Evolutionary conservation across 2,113 vertebrate species (phyloP), one percentile per base, ranked within the genome.

Genomic region (Tautogolabrus adspersus): DNA sequence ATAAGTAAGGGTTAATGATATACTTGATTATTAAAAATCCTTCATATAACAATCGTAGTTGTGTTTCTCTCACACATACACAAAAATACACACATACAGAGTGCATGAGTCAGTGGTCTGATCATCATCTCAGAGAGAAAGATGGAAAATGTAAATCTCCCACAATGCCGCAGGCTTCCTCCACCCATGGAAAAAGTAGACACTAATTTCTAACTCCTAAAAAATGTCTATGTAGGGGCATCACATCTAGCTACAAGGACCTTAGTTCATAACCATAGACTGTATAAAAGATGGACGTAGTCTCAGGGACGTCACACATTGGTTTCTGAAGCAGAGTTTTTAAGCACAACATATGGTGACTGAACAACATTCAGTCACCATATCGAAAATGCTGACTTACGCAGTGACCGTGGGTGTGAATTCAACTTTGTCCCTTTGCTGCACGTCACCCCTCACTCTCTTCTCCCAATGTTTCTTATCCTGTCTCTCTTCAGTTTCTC

Each of bases 81-180:
- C 23, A 47, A 40, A 56, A 3, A 40, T 40, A 46, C 63, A 81
- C 21, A 51, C 55, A 77, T 11, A 54, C 55, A 66, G 42, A 71
- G 22, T 13, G 37, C 57, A 79, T 66, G 78, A 77, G 76, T 83
- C 78, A 79, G 70, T 66, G 57, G 61, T 71, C 40, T 23, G 2
- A 66, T 19, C 61, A 34, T 57, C 19, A 57, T 66, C 66, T 55
- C 49, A 58, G 30, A 62, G 26, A 46, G 67, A 63, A 21, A 49
- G 22, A 54, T 47, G 77, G 72, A 77, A 81, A 58, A 69, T 60
- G 10, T 56, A 55, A 26, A 55, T 37, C 49, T 66, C 62, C 73
- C 61, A 71, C 37, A 77, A 57, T 72, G 47, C 72, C 75, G 72
- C 67, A 64, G 54, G 62, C 58, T 46, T 46, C 44, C 68, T 75